Conservation (phyloP, 2,797 vertebrate genomes). For the Margarornis squamiger region DNA sequence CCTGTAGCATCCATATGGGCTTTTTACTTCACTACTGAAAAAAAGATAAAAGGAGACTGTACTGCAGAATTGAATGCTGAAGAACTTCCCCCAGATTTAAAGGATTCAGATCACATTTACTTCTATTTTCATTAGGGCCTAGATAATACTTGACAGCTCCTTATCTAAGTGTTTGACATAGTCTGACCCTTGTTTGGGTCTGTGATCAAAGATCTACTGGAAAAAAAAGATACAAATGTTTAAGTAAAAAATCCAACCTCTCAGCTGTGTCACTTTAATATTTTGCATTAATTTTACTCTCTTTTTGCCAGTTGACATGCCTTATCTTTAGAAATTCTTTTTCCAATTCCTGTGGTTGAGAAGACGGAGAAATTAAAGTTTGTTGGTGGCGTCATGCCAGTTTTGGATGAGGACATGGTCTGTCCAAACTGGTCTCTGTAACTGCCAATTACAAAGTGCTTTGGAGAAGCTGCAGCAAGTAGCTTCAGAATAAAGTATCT, state of each 20-base stretch:
- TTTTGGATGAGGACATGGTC: not conserved
- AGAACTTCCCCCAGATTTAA: not conserved
- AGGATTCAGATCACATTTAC: not conserved
- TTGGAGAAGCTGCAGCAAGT: not conserved
- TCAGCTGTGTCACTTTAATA: not conserved
- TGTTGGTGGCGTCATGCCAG: not conserved
- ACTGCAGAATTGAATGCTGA: not conserved
- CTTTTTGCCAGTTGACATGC: not conserved
- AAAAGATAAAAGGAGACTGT: not conserved
- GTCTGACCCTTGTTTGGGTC: not conserved
- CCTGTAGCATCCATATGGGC: not conserved
- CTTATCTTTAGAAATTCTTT: slow-evolving; percentile 22
- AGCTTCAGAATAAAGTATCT: not conserved
- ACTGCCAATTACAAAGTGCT: not conserved
- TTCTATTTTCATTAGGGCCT: not conserved
- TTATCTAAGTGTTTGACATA: not conserved
- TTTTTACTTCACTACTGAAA: not conserved
- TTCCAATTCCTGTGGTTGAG: not conserved
- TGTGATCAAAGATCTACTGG: not conserved
- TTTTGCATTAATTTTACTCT: not conserved
- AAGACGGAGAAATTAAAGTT: not conserved
- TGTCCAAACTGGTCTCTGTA: not conserved
- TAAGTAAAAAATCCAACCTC: not conserved
- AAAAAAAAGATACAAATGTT: not conserved
- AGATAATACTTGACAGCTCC: not conserved